phyloP scores from a whole-genome alignment of 2,888 invertebrate genomes.

The Conchocele bisecta region DNA sequence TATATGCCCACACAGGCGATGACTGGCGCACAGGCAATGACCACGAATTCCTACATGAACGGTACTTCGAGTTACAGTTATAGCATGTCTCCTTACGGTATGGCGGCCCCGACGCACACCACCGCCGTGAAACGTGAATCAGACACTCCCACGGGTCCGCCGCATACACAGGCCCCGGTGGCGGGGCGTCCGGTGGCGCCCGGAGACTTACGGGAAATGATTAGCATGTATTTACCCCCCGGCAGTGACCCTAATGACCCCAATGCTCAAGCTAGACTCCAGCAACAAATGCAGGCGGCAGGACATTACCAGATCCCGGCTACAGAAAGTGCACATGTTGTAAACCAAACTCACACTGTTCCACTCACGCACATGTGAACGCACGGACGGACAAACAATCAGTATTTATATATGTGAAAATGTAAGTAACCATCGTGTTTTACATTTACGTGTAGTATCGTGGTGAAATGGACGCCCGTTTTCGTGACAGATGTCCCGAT shows the following conservation, averaged over 20 bases:
- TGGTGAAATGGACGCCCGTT: constrained; percentile 27
- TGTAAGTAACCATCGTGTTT: too few relatives aligned
- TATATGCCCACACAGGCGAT: constrained; percentile 85
- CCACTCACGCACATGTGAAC: constrained; percentile 87
- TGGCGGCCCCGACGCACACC: constrained; percentile 65
- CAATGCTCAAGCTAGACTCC: constrained; percentile 69
- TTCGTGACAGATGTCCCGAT: too few relatives aligned
- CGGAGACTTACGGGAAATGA: constrained; percentile 89
- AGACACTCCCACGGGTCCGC: constrained; percentile 78
- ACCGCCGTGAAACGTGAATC: constrained; percentile 72
- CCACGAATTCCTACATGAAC: constrained; percentile 87
- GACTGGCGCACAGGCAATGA: constrained; percentile 82
- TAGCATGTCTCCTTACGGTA: constrained; percentile 78
- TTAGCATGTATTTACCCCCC: constrained; percentile 89
- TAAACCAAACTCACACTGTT: constrained; percentile 85
- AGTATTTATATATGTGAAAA: constrained; percentile 55
- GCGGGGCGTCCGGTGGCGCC: constrained; percentile 59
- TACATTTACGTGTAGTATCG: too few relatives aligned
- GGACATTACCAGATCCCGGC: constrained; percentile 83
- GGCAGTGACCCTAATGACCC: constrained; percentile 82
- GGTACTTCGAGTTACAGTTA: constrained; percentile 86
- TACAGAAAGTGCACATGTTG: constrained; percentile 85
- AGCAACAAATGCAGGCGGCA: constrained; percentile 64
- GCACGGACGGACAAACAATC: constrained; percentile 33
- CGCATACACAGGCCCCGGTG: constrained; percentile 77